A percentile compares a stretch with the other conserved stretches of the same genome.
phyloP scores from a whole-genome alignment of 2,113 vertebrate genomes.

The Onychostoma macrolepis region DNA sequence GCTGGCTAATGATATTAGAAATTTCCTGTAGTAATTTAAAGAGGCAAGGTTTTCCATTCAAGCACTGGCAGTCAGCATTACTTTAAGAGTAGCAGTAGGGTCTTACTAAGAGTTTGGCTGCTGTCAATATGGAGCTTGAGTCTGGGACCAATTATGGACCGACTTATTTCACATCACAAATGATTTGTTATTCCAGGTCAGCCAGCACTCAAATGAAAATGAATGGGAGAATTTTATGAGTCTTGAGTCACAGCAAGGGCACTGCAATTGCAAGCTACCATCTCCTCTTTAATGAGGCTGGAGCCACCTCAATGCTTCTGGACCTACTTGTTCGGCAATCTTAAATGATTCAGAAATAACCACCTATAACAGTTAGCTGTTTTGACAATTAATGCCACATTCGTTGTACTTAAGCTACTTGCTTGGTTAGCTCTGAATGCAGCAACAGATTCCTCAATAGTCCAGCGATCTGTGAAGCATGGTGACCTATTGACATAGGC shows the following conservation, averaged over 20 bases:
- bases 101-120: conserved; percentile 31
- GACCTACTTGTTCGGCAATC: background rate
- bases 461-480: background rate
- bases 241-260: conserved; percentile 24
- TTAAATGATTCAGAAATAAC: background rate
- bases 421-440: background rate
- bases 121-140: conserved; percentile 35
- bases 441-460: background rate
- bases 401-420: background rate
- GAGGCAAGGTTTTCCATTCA: conserved; percentile 14
- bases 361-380: background rate
- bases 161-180: conserved; percentile 46
- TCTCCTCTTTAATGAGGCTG: conserved; percentile 19
- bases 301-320: background rate
- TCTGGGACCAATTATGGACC: conserved; percentile 59
- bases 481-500: conserved; percentile 3
- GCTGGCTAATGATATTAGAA: conserved; percentile 23
- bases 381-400: background rate
- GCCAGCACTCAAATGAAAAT: conserved; percentile 41
- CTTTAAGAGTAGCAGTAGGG: conserved; percentile 17
- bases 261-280: conserved; percentile 3
- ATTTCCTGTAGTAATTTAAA: conserved; percentile 32
- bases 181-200: conserved; percentile 58
- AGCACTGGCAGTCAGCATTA: conserved; percentile 25
- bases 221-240: conserved; percentile 39